phyloP scores from a whole-genome alignment of 2,888 invertebrate genomes.

The Heliconius erato region DNA sequence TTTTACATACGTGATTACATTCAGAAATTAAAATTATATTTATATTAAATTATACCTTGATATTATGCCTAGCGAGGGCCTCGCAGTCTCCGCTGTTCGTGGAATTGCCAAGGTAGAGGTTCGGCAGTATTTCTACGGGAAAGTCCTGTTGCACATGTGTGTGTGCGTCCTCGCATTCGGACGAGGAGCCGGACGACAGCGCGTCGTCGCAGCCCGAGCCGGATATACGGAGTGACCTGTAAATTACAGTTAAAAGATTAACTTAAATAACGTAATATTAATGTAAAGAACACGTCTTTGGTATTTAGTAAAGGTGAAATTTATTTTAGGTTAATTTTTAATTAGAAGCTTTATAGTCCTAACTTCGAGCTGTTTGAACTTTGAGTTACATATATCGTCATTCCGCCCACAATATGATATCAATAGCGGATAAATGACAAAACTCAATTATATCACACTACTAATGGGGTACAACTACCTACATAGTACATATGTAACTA shows the following conservation, averaged over 20 bases:
- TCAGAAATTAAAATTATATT: not conserved
- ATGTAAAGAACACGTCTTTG: too few species aligned
- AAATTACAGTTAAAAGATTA: slow-evolving; percentile 28
- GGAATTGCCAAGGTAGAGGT: slow-evolving; percentile 97
- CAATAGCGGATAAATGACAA: not conserved
- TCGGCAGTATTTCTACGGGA: slow-evolving; percentile 97
- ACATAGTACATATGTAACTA: too few species aligned
- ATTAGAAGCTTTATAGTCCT: too few species aligned
- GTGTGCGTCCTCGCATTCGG: slow-evolving; percentile 89
- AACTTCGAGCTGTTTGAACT: too few species aligned
- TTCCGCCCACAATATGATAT: not conserved
- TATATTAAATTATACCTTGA: slow-evolving; percentile 85
- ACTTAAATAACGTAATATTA: not conserved
- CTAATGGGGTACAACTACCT: not conserved
- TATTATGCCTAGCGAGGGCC: slow-evolving; percentile 95
- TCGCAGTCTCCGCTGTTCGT: slow-evolving; percentile 96
- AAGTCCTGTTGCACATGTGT: slow-evolving; percentile 89
- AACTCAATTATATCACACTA: not conserved
- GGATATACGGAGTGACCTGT: slow-evolving; percentile 91
- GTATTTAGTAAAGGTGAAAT: too few species aligned
- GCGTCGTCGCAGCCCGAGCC: slow-evolving; percentile 88
- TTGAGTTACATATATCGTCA: not conserved
- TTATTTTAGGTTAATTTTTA: not conserved
- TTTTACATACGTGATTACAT: not conserved
- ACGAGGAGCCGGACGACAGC: slow-evolving; percentile 89